Percentiles rank a stretch among this genome's conserved stretches.
phyloP scores from a whole-genome alignment of 2,113 vertebrate genomes.

The Damaliscus lunatus region DNA sequence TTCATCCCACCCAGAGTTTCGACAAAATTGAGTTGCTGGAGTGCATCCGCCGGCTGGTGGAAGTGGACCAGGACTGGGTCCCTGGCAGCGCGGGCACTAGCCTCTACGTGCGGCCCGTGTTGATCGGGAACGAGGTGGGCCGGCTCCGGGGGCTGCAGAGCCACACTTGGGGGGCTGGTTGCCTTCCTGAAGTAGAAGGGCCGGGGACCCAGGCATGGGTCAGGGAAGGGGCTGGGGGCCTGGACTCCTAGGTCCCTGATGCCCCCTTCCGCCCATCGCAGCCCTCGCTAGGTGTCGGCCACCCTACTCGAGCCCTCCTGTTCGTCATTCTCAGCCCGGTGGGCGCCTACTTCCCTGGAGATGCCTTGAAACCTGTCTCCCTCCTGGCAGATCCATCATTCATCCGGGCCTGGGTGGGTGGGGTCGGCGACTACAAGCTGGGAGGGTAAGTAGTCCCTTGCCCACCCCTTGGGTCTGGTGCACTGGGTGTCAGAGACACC shows the following conservation, averaged over 20 bases:
- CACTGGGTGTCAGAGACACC: not conserved
- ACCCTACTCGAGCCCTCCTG: constrained; percentile 80
- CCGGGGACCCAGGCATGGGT: not conserved
- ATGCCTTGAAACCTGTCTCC: constrained; percentile 86
- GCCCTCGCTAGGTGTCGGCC: constrained; percentile 88
- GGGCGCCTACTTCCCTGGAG: constrained; percentile 89
- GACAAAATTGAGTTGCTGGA: constrained; percentile 85
- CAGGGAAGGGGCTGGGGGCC: not conserved
- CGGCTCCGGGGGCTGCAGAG: rapidly evolving
- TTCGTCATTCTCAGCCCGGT: constrained; percentile 89
- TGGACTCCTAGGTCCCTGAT: not conserved
- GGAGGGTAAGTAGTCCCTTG: constrained; percentile 85
- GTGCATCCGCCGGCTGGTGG: constrained; percentile 88
- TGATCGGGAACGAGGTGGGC: constrained; percentile 88
- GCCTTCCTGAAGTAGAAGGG: not conserved
- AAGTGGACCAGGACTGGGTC: constrained; percentile 91
- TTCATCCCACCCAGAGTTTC: constrained; percentile 78
- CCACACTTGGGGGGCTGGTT: not conserved
- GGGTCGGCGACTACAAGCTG: constrained; percentile 89
- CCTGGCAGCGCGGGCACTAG: constrained; percentile 83
- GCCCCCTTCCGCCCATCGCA: constrained; percentile 45
- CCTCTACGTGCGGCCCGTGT: constrained; percentile 92
- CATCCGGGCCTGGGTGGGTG: constrained; percentile 89
- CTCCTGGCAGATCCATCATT: constrained; percentile 88
- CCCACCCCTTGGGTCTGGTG: rapidly evolving